Percentiles rank a stretch among this genome's conserved stretches.
Evolutionary conservation across 2,797 vertebrate species (phyloP).

Genomic region (Rousettus madagascariensis): DNA sequence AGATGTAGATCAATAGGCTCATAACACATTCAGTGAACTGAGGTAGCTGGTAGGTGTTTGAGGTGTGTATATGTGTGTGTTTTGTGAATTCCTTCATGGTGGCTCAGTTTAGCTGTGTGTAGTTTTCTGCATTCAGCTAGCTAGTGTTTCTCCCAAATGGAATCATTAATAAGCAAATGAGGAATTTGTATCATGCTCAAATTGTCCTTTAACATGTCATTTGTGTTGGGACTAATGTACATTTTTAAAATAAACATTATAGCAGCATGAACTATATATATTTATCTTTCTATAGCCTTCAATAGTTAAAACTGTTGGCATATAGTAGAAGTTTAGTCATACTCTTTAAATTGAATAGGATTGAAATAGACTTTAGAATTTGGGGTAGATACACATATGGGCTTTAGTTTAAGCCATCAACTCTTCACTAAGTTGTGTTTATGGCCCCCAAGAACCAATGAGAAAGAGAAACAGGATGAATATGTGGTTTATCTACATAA

Average conservation of each 20-base stretch:
- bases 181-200: conserved; percentile 1
- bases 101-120: background rate
- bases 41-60: background rate
- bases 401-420: conserved; percentile 11
- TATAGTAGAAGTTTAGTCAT: background rate
- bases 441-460: background rate
- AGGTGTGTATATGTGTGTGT: background rate
- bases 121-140: background rate
- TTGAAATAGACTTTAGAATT: conserved; percentile 30
- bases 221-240: background rate
- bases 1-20: background rate
- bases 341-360: conserved; percentile 1
- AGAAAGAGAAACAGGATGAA: background rate
- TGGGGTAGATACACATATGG: background rate
- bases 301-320: background rate
- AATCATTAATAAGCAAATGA: conserved; percentile 1
- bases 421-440: background rate
- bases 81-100: background rate
- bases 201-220: background rate
- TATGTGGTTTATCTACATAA: background rate
- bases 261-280: background rate
- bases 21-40: background rate
- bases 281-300: conserved; percentile 36
- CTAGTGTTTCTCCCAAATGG: background rate
- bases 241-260: conserved; percentile 3